phyloP scores from a whole-genome alignment of 2,888 invertebrate species.

The Piscicola geometra region DNA sequence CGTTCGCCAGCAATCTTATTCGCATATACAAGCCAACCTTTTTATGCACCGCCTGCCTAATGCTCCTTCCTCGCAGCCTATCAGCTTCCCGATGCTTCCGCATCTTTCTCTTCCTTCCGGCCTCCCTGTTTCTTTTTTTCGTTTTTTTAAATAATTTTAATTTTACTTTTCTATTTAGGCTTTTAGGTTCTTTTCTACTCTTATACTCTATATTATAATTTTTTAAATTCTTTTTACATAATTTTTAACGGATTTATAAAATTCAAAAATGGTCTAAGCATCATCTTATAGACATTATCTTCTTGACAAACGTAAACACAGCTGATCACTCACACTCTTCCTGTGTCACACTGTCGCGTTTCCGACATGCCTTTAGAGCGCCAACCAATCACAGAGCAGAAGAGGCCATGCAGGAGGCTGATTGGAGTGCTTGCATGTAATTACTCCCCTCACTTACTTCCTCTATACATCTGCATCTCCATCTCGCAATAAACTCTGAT shows the following conservation, averaged over 20 bases:
- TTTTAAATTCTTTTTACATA: too few relatives aligned
- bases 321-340: background rate
- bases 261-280: too few relatives aligned
- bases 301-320: too few relatives aligned
- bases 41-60: background rate
- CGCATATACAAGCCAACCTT: conserved; percentile 5
- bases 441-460: background rate
- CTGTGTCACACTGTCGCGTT: too few relatives aligned
- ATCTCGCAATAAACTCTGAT: too few relatives aligned
- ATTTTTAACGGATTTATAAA: too few relatives aligned
- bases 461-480: too few relatives aligned
- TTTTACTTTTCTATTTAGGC: too few relatives aligned
- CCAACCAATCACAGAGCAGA: background rate
- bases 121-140: conserved; percentile 14
- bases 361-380: background rate
- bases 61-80: background rate
- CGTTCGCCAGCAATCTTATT: conserved; percentile 1
- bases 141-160: too few relatives aligned
- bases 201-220: too few relatives aligned
- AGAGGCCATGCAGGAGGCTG: background rate
- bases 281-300: too few relatives aligned
- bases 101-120: background rate
- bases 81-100: conserved; percentile 12
- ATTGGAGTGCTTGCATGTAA: background rate
- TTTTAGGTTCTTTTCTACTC: too few relatives aligned